Conservation (phyloP, 2,113 vertebrate species). For the Arenaria interpres region DNA sequence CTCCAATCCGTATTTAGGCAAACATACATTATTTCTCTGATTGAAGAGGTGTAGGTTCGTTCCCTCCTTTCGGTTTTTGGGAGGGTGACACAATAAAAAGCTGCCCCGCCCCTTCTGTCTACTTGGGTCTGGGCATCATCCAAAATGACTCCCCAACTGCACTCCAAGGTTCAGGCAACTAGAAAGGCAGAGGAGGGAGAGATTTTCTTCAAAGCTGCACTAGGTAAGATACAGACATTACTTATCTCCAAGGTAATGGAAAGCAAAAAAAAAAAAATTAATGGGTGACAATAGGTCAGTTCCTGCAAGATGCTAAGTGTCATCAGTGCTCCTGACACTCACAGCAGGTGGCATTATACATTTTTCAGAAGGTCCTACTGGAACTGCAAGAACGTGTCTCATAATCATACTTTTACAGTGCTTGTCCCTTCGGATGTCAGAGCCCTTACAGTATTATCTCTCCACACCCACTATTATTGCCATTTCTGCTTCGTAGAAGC, state of each 20-base stretch:
- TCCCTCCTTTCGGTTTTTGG: background rate
- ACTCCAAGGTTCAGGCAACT: background rate
- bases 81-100: background rate
- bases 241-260: background rate
- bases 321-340: background rate
- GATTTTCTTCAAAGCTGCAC: background rate
- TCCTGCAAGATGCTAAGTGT: background rate
- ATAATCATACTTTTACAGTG: background rate
- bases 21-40: background rate
- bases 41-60: background rate
- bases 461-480: background rate
- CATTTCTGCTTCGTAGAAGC: background rate
- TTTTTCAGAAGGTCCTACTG: background rate
- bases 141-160: background rate
- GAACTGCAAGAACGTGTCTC: background rate
- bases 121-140: background rate
- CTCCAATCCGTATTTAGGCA: background rate
- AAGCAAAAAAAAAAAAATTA: background rate
- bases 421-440: background rate
- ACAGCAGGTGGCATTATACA: background rate
- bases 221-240: background rate
- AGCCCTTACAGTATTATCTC: background rate
- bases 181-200: background rate
- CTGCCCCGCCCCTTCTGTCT: background rate
- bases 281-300: background rate